Conservation (phyloP, 2,113 vertebrate genomes). For the Megaceryle maxima region DNA sequence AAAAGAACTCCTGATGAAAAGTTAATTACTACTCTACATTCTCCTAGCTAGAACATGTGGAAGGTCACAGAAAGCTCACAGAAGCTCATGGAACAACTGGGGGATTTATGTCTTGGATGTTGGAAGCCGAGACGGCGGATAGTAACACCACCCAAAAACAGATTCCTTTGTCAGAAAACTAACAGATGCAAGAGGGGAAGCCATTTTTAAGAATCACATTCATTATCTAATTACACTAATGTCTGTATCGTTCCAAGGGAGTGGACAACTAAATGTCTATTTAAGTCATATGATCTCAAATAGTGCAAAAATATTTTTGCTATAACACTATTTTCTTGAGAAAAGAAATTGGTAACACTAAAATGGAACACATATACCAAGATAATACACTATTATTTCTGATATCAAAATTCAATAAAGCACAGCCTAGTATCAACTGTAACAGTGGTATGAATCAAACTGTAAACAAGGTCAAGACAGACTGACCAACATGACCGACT, state of each 20-base stretch:
- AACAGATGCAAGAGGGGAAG: not conserved
- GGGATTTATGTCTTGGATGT: not conserved
- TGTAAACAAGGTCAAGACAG: slow-evolving; percentile 24
- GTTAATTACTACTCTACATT: not conserved
- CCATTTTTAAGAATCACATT: not conserved
- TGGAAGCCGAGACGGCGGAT: not conserved
- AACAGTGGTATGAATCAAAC: not conserved
- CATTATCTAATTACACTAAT: not conserved
- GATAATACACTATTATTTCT: not conserved
- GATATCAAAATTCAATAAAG: not conserved
- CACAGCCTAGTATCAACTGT: not conserved
- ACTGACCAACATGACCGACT: not conserved
- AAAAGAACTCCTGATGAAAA: not conserved
- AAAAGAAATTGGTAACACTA: not conserved
- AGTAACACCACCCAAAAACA: not conserved
- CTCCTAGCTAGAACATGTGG: not conserved
- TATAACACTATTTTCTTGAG: not conserved
- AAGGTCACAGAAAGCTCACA: not conserved
- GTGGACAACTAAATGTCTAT: not conserved
- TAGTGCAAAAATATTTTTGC: not conserved
- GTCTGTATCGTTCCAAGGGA: not conserved
- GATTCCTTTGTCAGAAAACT: not conserved
- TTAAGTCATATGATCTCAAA: not conserved
- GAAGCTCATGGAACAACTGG: not conserved
- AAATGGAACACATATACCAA: not conserved